A percentile compares a stretch with the other conserved stretches of the same genome.
Conservation (phyloP, 2,113 vertebrate species). For the Microtus pennsylvanicus region DNA sequence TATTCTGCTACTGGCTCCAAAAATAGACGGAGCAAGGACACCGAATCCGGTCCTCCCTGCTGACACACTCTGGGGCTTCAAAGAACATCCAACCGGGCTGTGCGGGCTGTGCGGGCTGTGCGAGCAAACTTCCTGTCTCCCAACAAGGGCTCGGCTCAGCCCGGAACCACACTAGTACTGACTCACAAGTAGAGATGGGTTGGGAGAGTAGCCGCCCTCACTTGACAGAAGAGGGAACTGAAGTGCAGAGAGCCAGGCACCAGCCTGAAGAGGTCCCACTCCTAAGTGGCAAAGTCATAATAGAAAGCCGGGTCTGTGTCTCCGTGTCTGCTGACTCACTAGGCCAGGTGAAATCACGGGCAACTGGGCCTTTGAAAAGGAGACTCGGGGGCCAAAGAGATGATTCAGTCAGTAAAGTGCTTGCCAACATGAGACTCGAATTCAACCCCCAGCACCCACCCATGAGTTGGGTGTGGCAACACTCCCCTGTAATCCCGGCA, state of each 20-base stretch:
- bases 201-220: background rate
- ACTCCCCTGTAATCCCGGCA: background rate
- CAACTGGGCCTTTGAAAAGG: background rate
- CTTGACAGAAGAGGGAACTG: background rate
- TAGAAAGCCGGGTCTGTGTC: background rate
- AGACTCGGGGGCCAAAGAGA: background rate
- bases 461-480: background rate
- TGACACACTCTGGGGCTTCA: background rate
- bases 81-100: background rate
- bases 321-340: background rate
- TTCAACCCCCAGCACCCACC: background rate
- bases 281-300: background rate
- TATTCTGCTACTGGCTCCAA: conserved; percentile 45
- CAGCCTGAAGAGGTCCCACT: background rate
- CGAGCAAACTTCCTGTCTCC: background rate
- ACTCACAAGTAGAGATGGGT: too few species aligned
- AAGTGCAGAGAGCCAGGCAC: background rate
- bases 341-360: background rate
- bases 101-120: background rate
- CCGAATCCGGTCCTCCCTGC: conserved; percentile 52
- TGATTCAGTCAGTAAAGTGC: too few species aligned
- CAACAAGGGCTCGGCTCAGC: too few species aligned
- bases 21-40: conserved; percentile 72
- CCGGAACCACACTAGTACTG: background rate
- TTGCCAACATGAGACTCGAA: background rate